Conservation (phyloP, 2,888 invertebrate species). For the Dicyrtoma fusca region DNA sequence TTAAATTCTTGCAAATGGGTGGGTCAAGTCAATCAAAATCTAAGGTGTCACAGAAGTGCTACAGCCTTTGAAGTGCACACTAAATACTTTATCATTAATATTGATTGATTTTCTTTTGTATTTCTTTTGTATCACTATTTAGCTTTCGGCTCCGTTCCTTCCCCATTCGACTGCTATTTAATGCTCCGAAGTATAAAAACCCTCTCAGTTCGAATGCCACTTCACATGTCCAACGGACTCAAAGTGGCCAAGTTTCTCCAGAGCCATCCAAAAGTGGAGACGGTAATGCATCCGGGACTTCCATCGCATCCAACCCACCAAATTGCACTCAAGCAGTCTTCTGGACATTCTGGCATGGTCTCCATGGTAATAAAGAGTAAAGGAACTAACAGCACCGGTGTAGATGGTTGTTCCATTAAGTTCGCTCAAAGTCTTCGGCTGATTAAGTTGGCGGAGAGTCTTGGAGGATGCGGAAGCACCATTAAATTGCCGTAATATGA, state of each 20-base stretch:
- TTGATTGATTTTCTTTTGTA: no score
- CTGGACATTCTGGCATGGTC: constrained; percentile 89
- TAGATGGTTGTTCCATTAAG: constrained; percentile 60
- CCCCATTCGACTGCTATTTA: constrained; percentile 67
- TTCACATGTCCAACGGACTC: constrained; percentile 63
- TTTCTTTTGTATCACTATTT: no score
- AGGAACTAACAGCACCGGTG: no score
- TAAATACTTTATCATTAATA: no score
- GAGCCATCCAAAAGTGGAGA: constrained; percentile 60
- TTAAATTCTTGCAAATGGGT: constrained; percentile 89
- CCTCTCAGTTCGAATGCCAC: constrained; percentile 64
- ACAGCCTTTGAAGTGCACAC: no score
- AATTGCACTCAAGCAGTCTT: constrained; percentile 76
- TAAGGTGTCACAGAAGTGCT: no score
- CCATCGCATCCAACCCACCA: constrained; percentile 73
- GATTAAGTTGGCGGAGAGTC: constrained; percentile 63
- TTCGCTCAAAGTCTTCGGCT: constrained; percentile 61
- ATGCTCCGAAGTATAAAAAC: constrained; percentile 66
- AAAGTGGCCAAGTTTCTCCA: constrained; percentile 63
- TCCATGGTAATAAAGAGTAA: constrained; percentile 69
- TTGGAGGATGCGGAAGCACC: constrained; percentile 65
- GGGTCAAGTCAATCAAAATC: constrained; percentile 50
- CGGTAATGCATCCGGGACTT: constrained; percentile 65
- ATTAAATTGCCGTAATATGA: constrained; percentile 63
- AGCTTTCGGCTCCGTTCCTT: constrained; percentile 51